Conservation (phyloP, 2,113 vertebrate species). For the Varanus salvator region DNA sequence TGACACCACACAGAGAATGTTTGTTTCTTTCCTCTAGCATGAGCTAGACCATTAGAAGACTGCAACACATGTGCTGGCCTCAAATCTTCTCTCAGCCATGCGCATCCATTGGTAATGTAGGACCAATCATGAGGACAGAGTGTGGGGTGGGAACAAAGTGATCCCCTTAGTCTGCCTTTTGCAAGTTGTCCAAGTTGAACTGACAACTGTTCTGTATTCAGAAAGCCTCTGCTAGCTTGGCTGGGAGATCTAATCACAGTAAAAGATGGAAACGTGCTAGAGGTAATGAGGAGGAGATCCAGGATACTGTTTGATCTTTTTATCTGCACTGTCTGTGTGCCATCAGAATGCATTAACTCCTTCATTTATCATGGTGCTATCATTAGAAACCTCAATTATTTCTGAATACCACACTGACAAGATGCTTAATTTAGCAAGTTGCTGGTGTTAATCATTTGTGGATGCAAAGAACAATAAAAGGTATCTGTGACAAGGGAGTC, state of each 20-base stretch:
- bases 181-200: background rate
- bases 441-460: constrained; percentile 59
- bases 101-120: background rate
- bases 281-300: background rate
- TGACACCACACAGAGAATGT: too few relatives aligned
- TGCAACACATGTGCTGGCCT: too few relatives aligned
- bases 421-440: constrained; percentile 69
- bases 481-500: background rate
- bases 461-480: constrained; percentile 44
- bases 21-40: too few relatives aligned
- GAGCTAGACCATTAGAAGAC: too few relatives aligned
- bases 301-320: constrained; percentile 32
- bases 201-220: background rate
- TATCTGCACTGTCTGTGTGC: background rate
- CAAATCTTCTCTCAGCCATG: background rate
- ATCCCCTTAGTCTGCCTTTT: background rate
- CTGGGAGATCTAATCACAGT: background rate
- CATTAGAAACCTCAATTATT: constrained; percentile 73
- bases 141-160: too few relatives aligned
- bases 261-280: background rate
- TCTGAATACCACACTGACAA: constrained; percentile 61
- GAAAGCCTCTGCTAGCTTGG: constrained; percentile 8
- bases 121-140: background rate
- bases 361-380: constrained; percentile 68
- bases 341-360: constrained; percentile 63